Percentiles rank a stretch among this genome's conserved stretches.
Evolutionary conservation across 2,797 vertebrate species (phyloP).

Genomic region (Acanthornis magna): DNA sequence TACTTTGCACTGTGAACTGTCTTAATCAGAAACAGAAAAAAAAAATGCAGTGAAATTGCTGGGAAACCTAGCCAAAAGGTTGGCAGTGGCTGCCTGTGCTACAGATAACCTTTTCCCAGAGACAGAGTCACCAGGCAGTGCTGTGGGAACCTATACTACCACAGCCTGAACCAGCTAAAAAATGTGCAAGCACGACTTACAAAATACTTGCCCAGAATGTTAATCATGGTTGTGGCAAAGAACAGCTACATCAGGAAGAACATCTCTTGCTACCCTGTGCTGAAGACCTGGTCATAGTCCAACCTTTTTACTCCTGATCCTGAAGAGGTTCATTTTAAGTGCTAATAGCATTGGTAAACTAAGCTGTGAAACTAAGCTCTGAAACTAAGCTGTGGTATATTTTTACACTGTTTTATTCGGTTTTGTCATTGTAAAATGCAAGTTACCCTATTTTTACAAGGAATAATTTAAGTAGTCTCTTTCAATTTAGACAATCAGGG

Average conservation of each 20-base stretch:
- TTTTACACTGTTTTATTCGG: not conserved
- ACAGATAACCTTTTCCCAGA: not conserved
- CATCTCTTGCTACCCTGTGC: not conserved
- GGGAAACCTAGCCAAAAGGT: not conserved
- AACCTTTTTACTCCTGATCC: not conserved
- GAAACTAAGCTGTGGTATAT: not conserved
- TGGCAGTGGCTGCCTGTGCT: not conserved
- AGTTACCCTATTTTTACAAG: not conserved
- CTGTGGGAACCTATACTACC: not conserved
- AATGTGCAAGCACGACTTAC: not conserved
- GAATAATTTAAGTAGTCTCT: not conserved
- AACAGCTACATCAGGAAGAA: not conserved
- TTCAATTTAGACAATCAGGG: not conserved
- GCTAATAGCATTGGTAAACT: not conserved
- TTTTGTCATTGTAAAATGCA: not conserved
- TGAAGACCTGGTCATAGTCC: not conserved
- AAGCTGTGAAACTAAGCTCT: not conserved
- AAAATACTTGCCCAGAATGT: not conserved
- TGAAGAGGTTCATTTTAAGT: not conserved
- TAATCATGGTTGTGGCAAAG: not conserved
- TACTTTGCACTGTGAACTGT: not conserved
- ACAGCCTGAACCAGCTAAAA: not conserved
- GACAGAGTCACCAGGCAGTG: not conserved
- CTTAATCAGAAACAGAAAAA: not conserved
- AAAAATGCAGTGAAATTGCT: not conserved